These are phyloP conservation scores for Pogona vitticeps DNA, from an alignment of 2,113 vertebrate species.

Conservation along the genomic window DNA sequence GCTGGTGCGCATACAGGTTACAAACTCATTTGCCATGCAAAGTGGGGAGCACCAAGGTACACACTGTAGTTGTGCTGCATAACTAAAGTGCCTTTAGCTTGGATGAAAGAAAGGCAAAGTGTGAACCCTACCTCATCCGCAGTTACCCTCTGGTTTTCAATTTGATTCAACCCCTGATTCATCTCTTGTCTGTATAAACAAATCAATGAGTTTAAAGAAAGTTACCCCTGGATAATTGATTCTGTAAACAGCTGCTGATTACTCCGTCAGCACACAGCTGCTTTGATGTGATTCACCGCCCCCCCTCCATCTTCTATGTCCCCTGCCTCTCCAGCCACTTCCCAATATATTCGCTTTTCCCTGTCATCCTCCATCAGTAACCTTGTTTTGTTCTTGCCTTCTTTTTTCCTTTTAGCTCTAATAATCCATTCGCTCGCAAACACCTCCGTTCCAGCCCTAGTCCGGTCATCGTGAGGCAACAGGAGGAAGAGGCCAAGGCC, in stretches of 20 bases:
- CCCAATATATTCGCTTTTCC: background rate
- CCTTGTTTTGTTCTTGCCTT: background rate
- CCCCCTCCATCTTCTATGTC: background rate
- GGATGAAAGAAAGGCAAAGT: background rate
- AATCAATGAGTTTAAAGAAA: background rate
- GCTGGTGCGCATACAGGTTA: background rate
- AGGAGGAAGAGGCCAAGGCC: conserved; percentile 89
- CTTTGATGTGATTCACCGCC: background rate
- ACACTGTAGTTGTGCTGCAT: too few species aligned
- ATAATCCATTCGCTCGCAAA: conserved; percentile 86
- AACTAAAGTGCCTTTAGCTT: background rate
- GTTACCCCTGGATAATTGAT: background rate
- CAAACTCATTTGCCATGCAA: background rate
- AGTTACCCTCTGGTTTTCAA: background rate
- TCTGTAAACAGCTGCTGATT: background rate
- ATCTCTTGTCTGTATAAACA: background rate
- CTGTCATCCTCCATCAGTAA: background rate
- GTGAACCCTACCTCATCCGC: too few species aligned
- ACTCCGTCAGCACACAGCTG: background rate
- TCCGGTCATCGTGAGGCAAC: conserved; percentile 89
- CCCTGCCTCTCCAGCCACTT: background rate
- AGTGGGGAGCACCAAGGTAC: background rate
- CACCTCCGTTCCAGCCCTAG: conserved; percentile 89
- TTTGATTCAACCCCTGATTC: background rate
- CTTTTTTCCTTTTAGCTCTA: conserved; percentile 63